Base-by-base conservation (phyloP, 53 echinoderm and acorn worm species). In the Holothuria leucospilota region DNA sequence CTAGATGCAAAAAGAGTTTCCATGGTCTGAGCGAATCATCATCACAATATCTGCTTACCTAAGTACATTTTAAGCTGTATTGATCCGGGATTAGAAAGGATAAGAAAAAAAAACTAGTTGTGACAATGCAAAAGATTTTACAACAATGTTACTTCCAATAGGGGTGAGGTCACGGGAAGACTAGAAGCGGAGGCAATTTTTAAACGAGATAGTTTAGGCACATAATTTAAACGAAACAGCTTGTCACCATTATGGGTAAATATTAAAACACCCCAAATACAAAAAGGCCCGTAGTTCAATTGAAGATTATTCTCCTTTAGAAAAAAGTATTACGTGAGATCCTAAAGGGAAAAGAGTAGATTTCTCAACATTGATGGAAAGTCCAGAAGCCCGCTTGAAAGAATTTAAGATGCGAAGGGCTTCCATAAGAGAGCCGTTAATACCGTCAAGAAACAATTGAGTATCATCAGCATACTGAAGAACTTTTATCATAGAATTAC, bases 191-290 rank as follows among this genome's bases (percentile, higher is more conserved):
- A 77, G 24, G 14, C 20, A 6, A 77, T 28, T 26, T 25, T 52
- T 77, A 77, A 53, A 2, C 78, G 4, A 14, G 56, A 77, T 1
- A 77, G 58, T 41, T 77, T 77, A 9, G 56, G 78, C 42, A 42
- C 9, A 42, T 11, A 77, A 21, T 75, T 75, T 6, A 75, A 21
- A 13, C 51, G 14, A 42, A 75, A 75, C 18, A 75, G 24, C 11
- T 53, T 14, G 25, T 52, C 56, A 6, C 13, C 24, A 58, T 20
- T 8, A n/a, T 77, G 40, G 9, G 16, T 23, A 27, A 77, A 77
- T n/a, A n/a, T n/a, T 0, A 1, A 46, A n/a, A 77, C 52, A 21
- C 78, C 78, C 2, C 26, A 28, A 3, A 23, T 27, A 14, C n/a
- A n/a, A 24, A 77, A 1, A 0, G 52, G 78, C 12, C 78, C 78